Conservation (phyloP, 2,888 invertebrate genomes). For the Harmothoe impar region DNA sequence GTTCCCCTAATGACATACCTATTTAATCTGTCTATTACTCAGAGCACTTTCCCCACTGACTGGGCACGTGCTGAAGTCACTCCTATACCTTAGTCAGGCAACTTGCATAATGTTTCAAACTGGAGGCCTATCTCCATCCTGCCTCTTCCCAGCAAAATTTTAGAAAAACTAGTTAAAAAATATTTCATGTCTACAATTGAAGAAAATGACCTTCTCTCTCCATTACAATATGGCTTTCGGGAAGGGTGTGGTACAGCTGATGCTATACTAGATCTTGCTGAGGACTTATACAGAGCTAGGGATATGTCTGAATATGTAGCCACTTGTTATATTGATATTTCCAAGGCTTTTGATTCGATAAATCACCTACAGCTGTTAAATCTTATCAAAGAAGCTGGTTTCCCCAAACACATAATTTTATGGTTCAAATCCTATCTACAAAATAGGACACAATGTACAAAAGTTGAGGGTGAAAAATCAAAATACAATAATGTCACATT, state of each 20-base stretch:
- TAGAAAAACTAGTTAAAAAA: background rate
- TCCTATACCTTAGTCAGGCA: background rate
- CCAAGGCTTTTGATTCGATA: background rate
- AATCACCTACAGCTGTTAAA: background rate
- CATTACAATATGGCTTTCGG: background rate
- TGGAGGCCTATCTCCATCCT: slow-evolving; percentile 1
- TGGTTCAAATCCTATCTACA: too few relatives aligned
- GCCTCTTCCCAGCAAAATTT: background rate
- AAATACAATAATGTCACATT: background rate
- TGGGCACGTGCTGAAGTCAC: background rate
- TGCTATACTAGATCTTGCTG: background rate
- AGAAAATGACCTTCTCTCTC: background rate
- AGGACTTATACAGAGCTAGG: background rate
- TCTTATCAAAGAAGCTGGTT: background rate
- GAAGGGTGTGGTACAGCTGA: background rate
- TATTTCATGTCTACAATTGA: background rate
- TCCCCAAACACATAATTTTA: background rate
- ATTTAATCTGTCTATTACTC: background rate
- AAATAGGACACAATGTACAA: background rate
- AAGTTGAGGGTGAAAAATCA: background rate
- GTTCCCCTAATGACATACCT: background rate
- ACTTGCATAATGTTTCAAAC: background rate
- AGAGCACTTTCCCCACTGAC: background rate
- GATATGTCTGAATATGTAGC: background rate
- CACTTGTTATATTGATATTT: background rate